Percentiles rank a stretch among this genome's conserved stretches.
These are phyloP conservation scores for Sitobion miscanthi DNA, from an alignment of 1,140 invertebrate species.

Conservation along the genomic window DNA sequence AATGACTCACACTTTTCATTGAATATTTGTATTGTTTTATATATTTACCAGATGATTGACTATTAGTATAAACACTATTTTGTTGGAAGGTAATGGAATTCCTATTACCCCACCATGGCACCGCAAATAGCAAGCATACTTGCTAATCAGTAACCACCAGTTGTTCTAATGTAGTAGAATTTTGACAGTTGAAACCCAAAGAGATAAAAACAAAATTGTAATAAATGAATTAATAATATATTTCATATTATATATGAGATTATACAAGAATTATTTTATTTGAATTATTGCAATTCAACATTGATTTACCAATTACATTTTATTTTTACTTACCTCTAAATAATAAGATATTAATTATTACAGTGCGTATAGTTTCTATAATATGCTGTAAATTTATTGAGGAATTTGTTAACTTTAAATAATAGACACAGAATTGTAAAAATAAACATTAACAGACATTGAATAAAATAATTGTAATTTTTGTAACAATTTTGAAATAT, in stretches of 20 bases:
- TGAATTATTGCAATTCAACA: not conserved
- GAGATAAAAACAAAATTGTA: not conserved
- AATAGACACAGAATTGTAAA: not conserved
- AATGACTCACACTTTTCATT: not conserved
- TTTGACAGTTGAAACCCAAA: not conserved
- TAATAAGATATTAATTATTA: not conserved
- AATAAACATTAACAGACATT: not conserved
- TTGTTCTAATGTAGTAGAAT: not conserved
- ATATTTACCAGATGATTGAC: not conserved
- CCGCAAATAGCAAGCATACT: not conserved
- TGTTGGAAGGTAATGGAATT: not conserved
- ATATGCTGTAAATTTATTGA: constrained; percentile 26
- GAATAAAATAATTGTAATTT: constrained; percentile 44
- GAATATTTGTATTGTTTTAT: not conserved
- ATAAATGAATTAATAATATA: not conserved
- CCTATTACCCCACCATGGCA: not conserved
- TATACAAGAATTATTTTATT: not conserved
- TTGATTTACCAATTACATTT: not conserved
- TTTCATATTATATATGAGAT: not conserved
- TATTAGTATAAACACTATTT: not conserved
- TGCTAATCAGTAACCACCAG: not conserved
- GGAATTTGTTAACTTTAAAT: not conserved
- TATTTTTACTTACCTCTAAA: not conserved
- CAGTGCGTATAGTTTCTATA: constrained; percentile 10
- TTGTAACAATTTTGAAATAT: constrained; percentile 21